Evolutionary conservation across 2,113 vertebrate species (phyloP).

Genomic region (Carlito syrichta): DNA sequence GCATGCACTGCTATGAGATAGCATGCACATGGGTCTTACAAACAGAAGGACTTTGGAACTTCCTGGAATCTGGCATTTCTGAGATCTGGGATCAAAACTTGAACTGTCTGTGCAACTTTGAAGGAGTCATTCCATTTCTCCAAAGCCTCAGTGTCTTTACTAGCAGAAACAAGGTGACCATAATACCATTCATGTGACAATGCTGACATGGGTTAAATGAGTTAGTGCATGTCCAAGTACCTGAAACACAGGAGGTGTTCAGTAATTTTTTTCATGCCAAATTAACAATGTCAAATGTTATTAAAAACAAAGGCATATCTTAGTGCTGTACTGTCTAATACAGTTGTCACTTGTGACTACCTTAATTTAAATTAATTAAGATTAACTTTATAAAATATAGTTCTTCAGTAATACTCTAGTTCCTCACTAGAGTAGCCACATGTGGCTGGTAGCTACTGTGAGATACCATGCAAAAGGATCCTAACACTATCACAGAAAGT

Average conservation of each 20-base stretch:
- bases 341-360: neutral
- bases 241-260: neutral
- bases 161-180: neutral
- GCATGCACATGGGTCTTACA: neutral
- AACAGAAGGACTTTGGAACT: neutral
- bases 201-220: neutral
- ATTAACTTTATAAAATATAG: neutral
- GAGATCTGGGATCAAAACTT: neutral
- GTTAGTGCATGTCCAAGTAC: neutral
- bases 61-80: too few species aligned
- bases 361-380: conserved; percentile 25
- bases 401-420: too few species aligned
- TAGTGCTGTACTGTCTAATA: neutral
- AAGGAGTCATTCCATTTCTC: neutral
- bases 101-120: neutral
- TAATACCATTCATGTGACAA: neutral
- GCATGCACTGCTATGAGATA: neutral
- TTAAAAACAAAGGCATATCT: neutral
- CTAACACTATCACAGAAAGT: neutral
- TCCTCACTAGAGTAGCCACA: neutral
- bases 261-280: neutral
- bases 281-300: conserved; percentile 26
- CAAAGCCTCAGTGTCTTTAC: neutral
- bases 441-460: neutral
- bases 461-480: neutral